These are phyloP conservation scores for Hirtodrosophila alboralis DNA, from an alignment of 2,888 invertebrate species.

Conservation along the genomic window DNA sequence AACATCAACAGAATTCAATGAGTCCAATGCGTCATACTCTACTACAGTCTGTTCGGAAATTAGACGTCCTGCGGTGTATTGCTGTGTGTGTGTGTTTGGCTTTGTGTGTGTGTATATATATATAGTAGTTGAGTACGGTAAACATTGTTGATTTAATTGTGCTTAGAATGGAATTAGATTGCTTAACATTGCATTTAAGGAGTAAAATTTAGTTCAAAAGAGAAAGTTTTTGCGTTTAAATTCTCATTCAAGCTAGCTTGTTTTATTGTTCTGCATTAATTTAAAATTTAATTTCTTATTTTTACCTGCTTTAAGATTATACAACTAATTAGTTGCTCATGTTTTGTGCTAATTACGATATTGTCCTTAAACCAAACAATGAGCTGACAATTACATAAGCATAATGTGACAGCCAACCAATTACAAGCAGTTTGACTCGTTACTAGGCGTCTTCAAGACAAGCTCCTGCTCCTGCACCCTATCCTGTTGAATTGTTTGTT, in stretches of 20 bases:
- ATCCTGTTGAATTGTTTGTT: slow-evolving; percentile 9
- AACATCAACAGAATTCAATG: not conserved
- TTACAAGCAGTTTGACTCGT: slow-evolving; percentile 17
- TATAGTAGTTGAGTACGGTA: slow-evolving; percentile 2
- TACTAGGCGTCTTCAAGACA: slow-evolving; percentile 12
- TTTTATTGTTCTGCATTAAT: not conserved
- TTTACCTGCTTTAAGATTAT: slow-evolving; percentile 16
- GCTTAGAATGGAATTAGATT: not conserved
- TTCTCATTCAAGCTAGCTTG: no score
- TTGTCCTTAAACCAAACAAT: slow-evolving; percentile 63
- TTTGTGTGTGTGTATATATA: not conserved
- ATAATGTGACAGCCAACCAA: slow-evolving; percentile 40
- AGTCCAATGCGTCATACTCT: not conserved
- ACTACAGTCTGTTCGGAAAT: slow-evolving; percentile 8
- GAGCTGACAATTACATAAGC: slow-evolving; percentile 64
- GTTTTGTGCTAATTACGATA: slow-evolving; percentile 57
- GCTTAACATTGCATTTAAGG: slow-evolving; percentile 16
- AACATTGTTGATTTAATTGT: slow-evolving; percentile 9
- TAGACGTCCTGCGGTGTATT: slow-evolving; percentile 5
- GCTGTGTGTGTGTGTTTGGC: not conserved
- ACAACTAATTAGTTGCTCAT: slow-evolving; percentile 57
- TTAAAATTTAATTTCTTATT: not conserved
- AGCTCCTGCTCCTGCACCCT: slow-evolving; percentile 2
- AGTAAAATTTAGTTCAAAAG: no score
- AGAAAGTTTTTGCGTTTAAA: no score